Evolutionary conservation across 2,888 invertebrate species (phyloP), one percentile per base, ranked within the genome.

Genomic region (Ophioninae sp.): DNA sequence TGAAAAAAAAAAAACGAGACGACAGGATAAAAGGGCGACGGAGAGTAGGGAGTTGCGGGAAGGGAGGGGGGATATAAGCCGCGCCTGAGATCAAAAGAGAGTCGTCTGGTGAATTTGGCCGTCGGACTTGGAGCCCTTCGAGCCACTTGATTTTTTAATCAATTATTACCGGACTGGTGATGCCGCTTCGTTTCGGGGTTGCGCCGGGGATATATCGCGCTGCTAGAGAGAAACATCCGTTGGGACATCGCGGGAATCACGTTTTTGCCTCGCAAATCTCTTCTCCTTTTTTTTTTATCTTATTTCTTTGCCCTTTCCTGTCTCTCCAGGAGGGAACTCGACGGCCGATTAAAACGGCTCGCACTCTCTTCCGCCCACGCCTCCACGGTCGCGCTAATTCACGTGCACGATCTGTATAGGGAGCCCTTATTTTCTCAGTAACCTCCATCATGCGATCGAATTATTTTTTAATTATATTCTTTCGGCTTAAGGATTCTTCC

Each of bases 81-180:
- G 85, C 83, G 80, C 77, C 81, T 74, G 80, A 87, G 86, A 86
- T 87, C 87, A 86, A 87, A 85, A 85, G 87, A 82, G 82, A 84
- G 77, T 83, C 85, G 82, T 85, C 85, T 82, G 82, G 80, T 69
- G 85, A 80, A 84, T 87, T 85, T 82, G 74, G 77, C 81, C 83
- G 85, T 78, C 82, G 74, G 83, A 68, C 82, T 79, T 65, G 76
- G 79, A 84, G 72, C 81, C 82, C 81, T 84, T 83, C 83, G 86
- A 86, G 88, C 87, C 88, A 87, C 87, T 88, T 89, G 88, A 89
- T 88, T 89, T 88, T 89, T 88, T 87, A 89, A 89, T 89, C 88
- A 88, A 89, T 88, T 87, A 87, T 86, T 86, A 86, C 84, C 85
- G 86, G 84, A 81, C 84, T 81, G 83, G 79, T 85, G 85, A 82